These are phyloP conservation scores for Zosterops borbonicus DNA, from an alignment of 2,113 vertebrate species.

Conservation along the genomic window DNA sequence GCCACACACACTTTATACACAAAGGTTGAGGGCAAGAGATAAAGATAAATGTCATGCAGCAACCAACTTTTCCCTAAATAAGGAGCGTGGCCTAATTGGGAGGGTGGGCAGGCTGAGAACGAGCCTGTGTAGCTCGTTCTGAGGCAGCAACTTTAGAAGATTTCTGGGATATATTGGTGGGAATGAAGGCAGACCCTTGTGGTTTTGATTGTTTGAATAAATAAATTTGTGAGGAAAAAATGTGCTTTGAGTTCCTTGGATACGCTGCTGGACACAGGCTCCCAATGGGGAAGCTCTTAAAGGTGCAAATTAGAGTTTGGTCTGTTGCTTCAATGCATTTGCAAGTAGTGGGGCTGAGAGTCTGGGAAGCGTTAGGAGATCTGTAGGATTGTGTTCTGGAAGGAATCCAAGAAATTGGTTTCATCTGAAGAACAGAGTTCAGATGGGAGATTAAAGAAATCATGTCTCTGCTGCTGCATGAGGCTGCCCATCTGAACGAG, in stretches of 20 bases:
- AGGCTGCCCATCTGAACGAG: background rate
- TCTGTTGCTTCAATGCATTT: slow-evolving; percentile 2
- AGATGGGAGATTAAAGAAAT: slow-evolving; percentile 21
- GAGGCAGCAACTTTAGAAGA: background rate
- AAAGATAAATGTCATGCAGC: background rate
- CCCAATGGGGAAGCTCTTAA: slow-evolving; percentile 52
- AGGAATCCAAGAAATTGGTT: slow-evolving; percentile 40
- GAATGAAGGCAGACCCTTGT: background rate
- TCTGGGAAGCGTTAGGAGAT: slow-evolving; percentile 1
- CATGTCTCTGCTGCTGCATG: background rate
- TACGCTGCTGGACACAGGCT: slow-evolving; percentile 35
- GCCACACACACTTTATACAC: background rate
- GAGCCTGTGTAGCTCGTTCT: background rate
- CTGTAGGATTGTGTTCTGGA: slow-evolving; percentile 30
- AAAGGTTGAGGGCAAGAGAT: background rate
- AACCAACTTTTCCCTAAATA: background rate
- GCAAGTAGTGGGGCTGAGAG: background rate
- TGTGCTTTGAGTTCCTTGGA: slow-evolving; percentile 8
- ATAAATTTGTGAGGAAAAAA: background rate
- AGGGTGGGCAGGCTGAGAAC: background rate
- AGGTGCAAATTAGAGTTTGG: slow-evolving; percentile 59
- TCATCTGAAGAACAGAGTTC: slow-evolving; percentile 18
- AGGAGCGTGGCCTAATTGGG: background rate
- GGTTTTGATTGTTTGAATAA: slow-evolving; percentile 4
- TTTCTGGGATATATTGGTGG: background rate